Conservation (phyloP, 2,113 vertebrate genomes). For the Callipepla squamata region DNA sequence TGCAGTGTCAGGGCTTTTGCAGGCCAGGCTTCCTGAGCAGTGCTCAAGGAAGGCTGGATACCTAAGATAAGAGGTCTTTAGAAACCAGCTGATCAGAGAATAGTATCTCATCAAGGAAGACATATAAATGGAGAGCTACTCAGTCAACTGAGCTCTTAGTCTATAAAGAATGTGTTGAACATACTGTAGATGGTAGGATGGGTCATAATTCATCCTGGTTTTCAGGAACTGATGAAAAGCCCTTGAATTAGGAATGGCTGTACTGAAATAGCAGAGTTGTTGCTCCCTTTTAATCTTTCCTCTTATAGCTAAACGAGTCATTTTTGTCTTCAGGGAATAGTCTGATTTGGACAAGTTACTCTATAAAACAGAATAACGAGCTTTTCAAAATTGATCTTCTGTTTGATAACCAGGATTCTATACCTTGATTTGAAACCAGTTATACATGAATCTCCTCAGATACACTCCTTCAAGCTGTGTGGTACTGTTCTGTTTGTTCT, state of each 20-base stretch:
- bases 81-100: not conserved
- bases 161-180: not conserved
- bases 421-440: not conserved
- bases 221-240: not conserved
- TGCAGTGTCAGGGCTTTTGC: not conserved
- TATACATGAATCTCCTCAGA: not conserved
- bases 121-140: not conserved
- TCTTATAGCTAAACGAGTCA: not conserved
- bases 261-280: not conserved
- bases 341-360: not conserved
- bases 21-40: not conserved
- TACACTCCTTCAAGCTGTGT: not conserved
- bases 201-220: not conserved
- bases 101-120: not conserved
- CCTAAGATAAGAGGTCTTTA: not conserved
- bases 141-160: not conserved
- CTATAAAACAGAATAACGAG: not conserved
- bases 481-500: not conserved
- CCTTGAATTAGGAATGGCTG: not conserved
- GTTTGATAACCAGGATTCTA: not conserved
- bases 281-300: not conserved
- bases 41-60: not conserved
- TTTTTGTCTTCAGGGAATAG: not conserved
- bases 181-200: not conserved
- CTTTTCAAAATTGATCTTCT: not conserved